phyloP scores from a whole-genome alignment of 2,888 invertebrate species.

The Julus scandinavius region DNA sequence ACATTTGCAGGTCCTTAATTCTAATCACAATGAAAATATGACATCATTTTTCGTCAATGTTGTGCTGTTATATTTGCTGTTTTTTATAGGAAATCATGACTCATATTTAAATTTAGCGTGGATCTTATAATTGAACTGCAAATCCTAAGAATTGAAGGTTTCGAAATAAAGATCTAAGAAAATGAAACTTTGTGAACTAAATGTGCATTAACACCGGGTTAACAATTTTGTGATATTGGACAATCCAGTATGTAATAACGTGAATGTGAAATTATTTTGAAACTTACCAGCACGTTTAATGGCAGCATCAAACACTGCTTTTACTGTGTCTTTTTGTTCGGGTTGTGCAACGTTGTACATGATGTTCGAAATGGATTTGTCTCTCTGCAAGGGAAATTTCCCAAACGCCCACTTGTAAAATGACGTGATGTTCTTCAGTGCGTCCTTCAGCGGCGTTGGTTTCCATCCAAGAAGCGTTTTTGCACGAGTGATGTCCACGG shows the following conservation, averaged over 20 bases:
- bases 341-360: constrained; percentile 50
- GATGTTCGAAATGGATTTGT: constrained; percentile 59
- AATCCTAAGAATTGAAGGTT: background rate
- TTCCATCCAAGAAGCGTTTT: constrained; percentile 63
- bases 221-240: background rate
- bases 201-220: background rate
- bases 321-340: constrained; percentile 37
- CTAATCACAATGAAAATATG: too few relatives aligned
- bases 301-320: background rate
- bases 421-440: constrained; percentile 63
- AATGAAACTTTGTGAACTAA: background rate
- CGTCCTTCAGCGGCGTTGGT: constrained; percentile 64
- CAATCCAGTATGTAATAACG: too few relatives aligned
- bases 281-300: constrained; percentile 40
- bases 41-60: too few relatives aligned
- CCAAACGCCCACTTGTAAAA: constrained; percentile 66
- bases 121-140: background rate
- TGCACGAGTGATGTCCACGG: constrained; percentile 65
- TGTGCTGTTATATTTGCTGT: background rate
- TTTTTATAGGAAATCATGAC: background rate
- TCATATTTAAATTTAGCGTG: background rate
- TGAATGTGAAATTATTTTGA: background rate
- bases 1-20: background rate
- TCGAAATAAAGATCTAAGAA: background rate
- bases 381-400: constrained; percentile 60